A percentile compares a stretch with the other conserved stretches of the same genome.
Evolutionary conservation across 2,797 vertebrate species (phyloP).

Genomic region (Myotis planiceps): DNA sequence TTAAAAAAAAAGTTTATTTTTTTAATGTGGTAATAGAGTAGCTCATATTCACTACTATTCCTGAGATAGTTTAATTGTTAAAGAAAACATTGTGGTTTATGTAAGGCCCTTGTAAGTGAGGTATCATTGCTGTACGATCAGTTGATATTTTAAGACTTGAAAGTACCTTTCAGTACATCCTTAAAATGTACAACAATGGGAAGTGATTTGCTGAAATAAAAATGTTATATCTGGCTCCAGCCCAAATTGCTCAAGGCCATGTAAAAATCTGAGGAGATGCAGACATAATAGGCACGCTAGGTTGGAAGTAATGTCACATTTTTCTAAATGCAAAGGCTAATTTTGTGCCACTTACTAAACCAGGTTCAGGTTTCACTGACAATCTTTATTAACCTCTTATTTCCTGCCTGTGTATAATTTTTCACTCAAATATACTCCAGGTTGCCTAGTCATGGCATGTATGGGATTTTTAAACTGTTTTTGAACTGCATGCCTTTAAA

Average conservation of each 20-base stretch:
- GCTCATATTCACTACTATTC: slow-evolving; percentile 9
- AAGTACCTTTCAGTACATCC: slow-evolving; percentile 74
- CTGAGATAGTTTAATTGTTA: not conserved
- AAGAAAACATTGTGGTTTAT: slow-evolving; percentile 66
- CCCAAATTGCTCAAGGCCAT: slow-evolving; percentile 76
- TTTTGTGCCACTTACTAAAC: not conserved
- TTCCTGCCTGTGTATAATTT: not conserved
- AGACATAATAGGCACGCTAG: slow-evolving; percentile 63
- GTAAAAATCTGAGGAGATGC: slow-evolving; percentile 61
- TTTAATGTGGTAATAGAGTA: not conserved
- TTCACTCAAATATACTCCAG: not conserved
- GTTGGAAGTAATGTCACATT: slow-evolving; percentile 63
- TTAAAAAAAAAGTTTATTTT: not conserved
- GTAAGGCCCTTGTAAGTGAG: not conserved
- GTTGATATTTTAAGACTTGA: slow-evolving; percentile 74
- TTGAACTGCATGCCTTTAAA: slow-evolving; percentile 9
- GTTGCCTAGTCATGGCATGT: not conserved
- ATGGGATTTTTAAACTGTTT: not conserved
- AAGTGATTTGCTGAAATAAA: slow-evolving; percentile 81
- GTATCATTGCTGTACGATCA: slow-evolving; percentile 12
- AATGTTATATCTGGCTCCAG: slow-evolving; percentile 77
- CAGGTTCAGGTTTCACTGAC: not conserved
- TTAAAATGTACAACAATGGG: slow-evolving; percentile 72
- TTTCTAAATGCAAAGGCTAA: slow-evolving; percentile 64
- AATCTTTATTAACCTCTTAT: slow-evolving; percentile 59